Conservation (phyloP, 2,888 invertebrate species). For the Dicycla oo region DNA sequence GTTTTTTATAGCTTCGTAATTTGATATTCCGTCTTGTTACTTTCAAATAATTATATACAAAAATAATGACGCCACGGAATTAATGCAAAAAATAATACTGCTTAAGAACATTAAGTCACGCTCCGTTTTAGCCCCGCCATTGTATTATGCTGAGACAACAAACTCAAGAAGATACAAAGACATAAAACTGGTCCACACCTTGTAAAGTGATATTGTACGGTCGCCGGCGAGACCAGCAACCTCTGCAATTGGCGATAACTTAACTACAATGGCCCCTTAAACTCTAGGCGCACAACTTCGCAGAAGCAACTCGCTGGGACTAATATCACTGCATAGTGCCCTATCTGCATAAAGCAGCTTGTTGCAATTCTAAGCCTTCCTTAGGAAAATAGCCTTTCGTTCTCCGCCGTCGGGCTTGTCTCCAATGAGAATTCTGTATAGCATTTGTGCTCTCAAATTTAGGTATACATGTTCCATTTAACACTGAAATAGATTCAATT, state of each 20-base stretch:
- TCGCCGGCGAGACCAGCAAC: constrained; percentile 66
- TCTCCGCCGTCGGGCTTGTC: constrained; percentile 36
- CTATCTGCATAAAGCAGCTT: constrained; percentile 73
- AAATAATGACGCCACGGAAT: constrained; percentile 28
- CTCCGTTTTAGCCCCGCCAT: constrained; percentile 28
- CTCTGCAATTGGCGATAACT: constrained; percentile 74
- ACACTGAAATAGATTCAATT: constrained; percentile 36
- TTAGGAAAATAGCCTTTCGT: constrained; percentile 57
- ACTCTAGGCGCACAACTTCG: constrained; percentile 71
- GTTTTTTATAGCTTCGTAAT: constrained; percentile 22
- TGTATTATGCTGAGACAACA: constrained; percentile 43
- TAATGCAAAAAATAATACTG: constrained; percentile 31
- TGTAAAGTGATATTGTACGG: constrained; percentile 64
- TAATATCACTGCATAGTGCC: constrained; percentile 71
- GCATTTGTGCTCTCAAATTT: constrained; percentile 27
- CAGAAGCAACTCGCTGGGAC: constrained; percentile 66
- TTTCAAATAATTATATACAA: constrained; percentile 28
- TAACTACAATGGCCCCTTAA: constrained; percentile 73
- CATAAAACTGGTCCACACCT: constrained; percentile 59
- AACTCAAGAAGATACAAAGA: constrained; percentile 43
- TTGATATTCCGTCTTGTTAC: constrained; percentile 25
- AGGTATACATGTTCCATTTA: constrained; percentile 41
- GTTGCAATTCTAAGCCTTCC: constrained; percentile 64
- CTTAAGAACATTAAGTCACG: constrained; percentile 20
- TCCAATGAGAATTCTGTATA: constrained; percentile 53